Base-by-base conservation (phyloP, 2,888 invertebrate genomes). In the Azorinus chamasolen region DNA sequence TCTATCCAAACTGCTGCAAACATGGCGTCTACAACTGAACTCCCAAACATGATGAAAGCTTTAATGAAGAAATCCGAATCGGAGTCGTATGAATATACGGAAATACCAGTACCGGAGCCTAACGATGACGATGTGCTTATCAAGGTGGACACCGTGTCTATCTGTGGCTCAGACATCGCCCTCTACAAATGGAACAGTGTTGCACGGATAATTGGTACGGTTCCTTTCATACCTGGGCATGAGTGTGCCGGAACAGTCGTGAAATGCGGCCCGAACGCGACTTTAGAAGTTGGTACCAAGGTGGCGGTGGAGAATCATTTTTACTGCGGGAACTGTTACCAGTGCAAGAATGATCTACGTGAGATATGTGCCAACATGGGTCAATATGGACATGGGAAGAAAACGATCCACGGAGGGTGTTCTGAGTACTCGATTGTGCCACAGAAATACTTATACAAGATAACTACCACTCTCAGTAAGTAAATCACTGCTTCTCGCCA, bases 271-370 rank as follows among this genome's bases (percentile, higher is more conserved):
- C 89, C 90, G 14, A 80, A 88, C 25, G 88, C 88, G n/a, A 71
- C 71, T 22, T 66, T 91, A 18, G 68, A 83, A 1, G 45, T 88
- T 3, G 91, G 90, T 1, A 81, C 86, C 10, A 85, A 83, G 55
- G 90, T 91, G 5, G 90, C 89, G 0, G 90, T 91, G 32, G 91
- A 91, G 77, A 91, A 91, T 63, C 91, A 91, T 66, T 91, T 87
- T 68, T 90, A 79, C 80, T 91, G 91, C 61, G 90, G 89, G 1
- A 45, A 79, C 1, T 91, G 91, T 75, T 89, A 84, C 61, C 89
- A 89, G 79, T 91, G 91, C 66, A 63, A 72, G 25, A 65, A 90
- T 75, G 89, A 85, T 57, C 69, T 83, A 53, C 66, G 84, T 41
- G 89, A 89, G 51, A 90, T 90, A 24, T 91, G 91, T 63, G 75